Base-by-base conservation (phyloP, 2,888 invertebrate species). In the Oscheius sp. region DNA sequence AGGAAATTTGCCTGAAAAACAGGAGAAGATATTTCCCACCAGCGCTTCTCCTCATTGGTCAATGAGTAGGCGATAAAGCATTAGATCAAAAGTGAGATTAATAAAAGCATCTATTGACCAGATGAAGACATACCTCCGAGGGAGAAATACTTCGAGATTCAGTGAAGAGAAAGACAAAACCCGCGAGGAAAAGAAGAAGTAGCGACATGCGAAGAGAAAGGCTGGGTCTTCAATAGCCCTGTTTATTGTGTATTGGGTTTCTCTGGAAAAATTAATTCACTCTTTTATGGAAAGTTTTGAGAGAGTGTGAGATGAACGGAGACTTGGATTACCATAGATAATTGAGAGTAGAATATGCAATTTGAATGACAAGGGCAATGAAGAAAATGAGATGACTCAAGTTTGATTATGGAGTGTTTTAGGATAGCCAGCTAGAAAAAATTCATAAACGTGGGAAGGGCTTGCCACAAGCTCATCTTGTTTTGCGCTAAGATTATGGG, bases 241-340 rank as follows among this genome's bases (percentile, higher is more conserved):
- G 29, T 52, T 52, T 52, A 52, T 27, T 27, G 25, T 52, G 52
- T 20, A 52, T 52, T 29, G 29, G 29, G 29, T 52, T 20, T 52
- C 52, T 29, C 27, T 29, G 25, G 52, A 27, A 52, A 52, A 27
- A 52, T 20, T 42, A 42, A 42, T 42, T 3, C 15, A 42, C 42
- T 42, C n/a, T n/a, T n/a, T n/a, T n/a, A n/a, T n/a, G n/a, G n/a
- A n/a, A n/a, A n/a, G n/a, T n/a, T n/a, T n/a, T n/a, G n/a, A n/a
- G n/a, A n/a, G n/a, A n/a, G n/a, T n/a, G n/a, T n/a, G n/a, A n/a
- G n/a, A n/a, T n/a, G n/a, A n/a, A 20, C 12, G 42, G 12, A 42
- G 20, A 37, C 8, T 37, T 42, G 12, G 6, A 10, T 20, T 17
- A 8, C n/a, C n/a, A n/a, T n/a, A n/a, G n/a, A n/a, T n/a, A n/a